A percentile compares a stretch with the other conserved stretches of the same genome.
phyloP scores from a whole-genome alignment of 1,140 invertebrate species.

The Thaumatotibia leucotreta region DNA sequence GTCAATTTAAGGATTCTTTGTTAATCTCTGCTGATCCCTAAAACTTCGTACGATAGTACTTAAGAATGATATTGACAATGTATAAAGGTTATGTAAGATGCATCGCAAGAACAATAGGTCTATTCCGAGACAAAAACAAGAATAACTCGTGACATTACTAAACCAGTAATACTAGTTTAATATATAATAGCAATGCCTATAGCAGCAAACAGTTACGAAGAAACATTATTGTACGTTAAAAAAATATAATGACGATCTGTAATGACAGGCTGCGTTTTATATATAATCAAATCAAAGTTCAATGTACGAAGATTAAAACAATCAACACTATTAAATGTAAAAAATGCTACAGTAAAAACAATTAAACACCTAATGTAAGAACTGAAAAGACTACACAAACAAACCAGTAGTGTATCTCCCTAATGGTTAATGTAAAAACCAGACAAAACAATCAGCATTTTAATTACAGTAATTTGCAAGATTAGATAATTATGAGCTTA shows the following conservation, averaged over 20 bases:
- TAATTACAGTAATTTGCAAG: not conserved
- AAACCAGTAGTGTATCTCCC: too few relatives aligned
- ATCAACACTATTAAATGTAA: too few relatives aligned
- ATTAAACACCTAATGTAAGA: too few relatives aligned
- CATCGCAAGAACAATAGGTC: not conserved
- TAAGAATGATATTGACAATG: not conserved
- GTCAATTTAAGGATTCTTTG: too few relatives aligned
- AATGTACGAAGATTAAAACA: not conserved
- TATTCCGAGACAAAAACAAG: not conserved
- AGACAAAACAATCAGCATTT: not conserved
- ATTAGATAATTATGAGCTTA: not conserved
- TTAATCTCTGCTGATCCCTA: too few relatives aligned
- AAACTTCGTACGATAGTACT: not conserved
- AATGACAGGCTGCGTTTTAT: not conserved
- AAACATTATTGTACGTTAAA: too few relatives aligned
- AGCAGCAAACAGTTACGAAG: too few relatives aligned
- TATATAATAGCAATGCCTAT: too few relatives aligned
- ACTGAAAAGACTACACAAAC: too few relatives aligned
- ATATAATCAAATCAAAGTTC: too few relatives aligned
- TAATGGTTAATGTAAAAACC: not conserved
- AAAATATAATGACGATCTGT: not conserved
- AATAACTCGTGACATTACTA: not conserved
- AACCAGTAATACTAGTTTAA: not conserved
- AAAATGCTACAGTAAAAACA: not conserved
- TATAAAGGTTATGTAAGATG: not conserved